Base-by-base conservation (phyloP, 2,797 vertebrate genomes). In the Dryobates pubescens region DNA sequence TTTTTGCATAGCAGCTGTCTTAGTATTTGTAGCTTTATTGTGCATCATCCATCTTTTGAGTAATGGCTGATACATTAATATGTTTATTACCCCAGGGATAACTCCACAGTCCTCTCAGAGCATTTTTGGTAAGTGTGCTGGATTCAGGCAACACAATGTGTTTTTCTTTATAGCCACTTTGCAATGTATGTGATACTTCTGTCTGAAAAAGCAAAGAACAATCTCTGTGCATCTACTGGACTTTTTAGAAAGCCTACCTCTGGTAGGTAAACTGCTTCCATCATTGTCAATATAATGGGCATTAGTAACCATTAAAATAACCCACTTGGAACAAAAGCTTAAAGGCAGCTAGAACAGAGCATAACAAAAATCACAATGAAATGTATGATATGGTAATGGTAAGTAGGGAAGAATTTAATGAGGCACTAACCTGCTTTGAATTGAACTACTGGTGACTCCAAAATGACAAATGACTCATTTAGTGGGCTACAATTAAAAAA, bases 331-430 rank as follows among this genome's bases (percentile, higher is more conserved):
- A 90, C 32, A 90, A 93, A 96, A 91, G 12, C 30, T 92, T 89
- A 29, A 95, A 53, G 45, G 63, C 57, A 64, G 58, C 54, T 93
- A 57, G 59, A 95, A 67, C 61, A 81, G 74, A 95, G 79, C 13
- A 14, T 87, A 81, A 85, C 80, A 86, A 94, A 96, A 96, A 94
- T 93, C 64, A 56, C 71, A 29, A 1, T 65, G 41, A 92, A 95
- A 75, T 56, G 41, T 90, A 38, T 84, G 70, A 94, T 95, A 83
- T 73, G 49, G 83, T 92, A 78, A 87, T 83, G 9, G 58, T 93
- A 93, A 82, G 23, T 70, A 90, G 54, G 74, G 26, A 89, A 62
- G 65, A 89, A 86, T 92, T 90, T 84, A 86, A 90, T 87, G 86
- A 96, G 86, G 68, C 54, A 88, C 32, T 82, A 36, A 30, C 61